Base-by-base conservation (phyloP, 1,140 invertebrate species). In the Drosophila albomicans region DNA sequence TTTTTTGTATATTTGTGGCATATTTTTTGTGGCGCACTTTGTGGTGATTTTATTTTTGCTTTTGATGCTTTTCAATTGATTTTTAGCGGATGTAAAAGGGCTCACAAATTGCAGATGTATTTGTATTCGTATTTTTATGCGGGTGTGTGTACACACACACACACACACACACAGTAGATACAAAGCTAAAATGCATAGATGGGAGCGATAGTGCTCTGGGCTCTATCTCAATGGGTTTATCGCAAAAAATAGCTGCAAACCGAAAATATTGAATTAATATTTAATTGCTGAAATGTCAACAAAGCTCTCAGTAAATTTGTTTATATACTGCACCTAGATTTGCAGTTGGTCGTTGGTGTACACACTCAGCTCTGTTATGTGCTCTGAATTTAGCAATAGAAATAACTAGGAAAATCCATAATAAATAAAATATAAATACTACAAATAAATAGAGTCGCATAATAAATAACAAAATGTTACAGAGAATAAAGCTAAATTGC, bases 21-120 rank as follows among this genome's bases (percentile, higher is more conserved):
- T 82, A 75, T 87, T 87, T 78, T 79, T 78, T 78, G 45, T 38
- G 57, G 56, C 28, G 38, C 45, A 58, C 67, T 85, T 79, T 74
- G 65, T 38, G 82, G 66, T 58, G 64, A 64, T 77, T 64, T 81
- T 76, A 72, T 70, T 75, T 62, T 46, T 56, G 16, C 48, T 73
- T 59, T 62, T 59, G 35, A 35, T 49, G 32, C 1, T 46, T 67
- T 81, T 11, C 48, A 81, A 71, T 74, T 46, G 57, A 74, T 81
- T 77, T 84, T 73, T 74, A 65, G 38, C 74, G 46, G 13, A 46
- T 57, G 32, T 46, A 45, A 35, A 49, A 13, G 38, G 32, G 49
- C 38, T 82, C 45, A 65, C 38, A 58, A 69, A 75, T 57, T 41
- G 30, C 13, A 32, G 5, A 54, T 54, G 10, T 54, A 13, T 54